These are phyloP conservation scores for Zaprionus africanus DNA, from an alignment of 1,140 invertebrate species.

Conservation along the genomic window DNA sequence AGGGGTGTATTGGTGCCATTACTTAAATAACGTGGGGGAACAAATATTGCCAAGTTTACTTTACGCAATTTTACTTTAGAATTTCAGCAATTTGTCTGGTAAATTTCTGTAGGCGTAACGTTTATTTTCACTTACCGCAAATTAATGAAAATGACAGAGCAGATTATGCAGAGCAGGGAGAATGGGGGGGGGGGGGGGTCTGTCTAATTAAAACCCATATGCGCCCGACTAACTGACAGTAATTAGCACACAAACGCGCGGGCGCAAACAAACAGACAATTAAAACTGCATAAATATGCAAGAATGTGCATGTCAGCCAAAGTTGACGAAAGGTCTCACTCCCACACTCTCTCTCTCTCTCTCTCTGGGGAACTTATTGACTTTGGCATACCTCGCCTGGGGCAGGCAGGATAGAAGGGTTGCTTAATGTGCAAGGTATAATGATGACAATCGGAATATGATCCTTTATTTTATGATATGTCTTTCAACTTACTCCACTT, in stretches of 20 bases:
- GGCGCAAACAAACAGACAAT: conserved; percentile 73
- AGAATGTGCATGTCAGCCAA: conserved; percentile 62
- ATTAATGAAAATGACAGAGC: conserved; percentile 7
- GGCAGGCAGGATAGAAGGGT: neutral
- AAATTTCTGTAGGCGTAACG: neutral
- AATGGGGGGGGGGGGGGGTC: neutral
- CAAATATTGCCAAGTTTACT: neutral
- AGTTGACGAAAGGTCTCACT: conserved; percentile 56
- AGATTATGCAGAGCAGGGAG: neutral
- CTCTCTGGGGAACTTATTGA: neutral
- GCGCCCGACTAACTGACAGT: conserved; percentile 72
- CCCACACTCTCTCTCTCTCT: neutral
- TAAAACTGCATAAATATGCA: conserved; percentile 81
- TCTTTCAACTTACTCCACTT: too few relatives aligned
- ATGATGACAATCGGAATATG: too few relatives aligned
- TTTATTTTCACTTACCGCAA: conserved; percentile 20
- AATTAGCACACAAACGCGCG: conserved; percentile 72
- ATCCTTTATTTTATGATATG: too few relatives aligned
- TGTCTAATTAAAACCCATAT: conserved; percentile 74
- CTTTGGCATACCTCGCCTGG: neutral
- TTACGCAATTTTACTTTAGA: neutral
- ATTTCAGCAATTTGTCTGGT: neutral
- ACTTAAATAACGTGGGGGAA: neutral
- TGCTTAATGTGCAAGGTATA: neutral
- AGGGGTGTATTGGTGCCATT: neutral